Percentiles rank a stretch among this genome's conserved stretches.
Conservation (phyloP, 2,797 vertebrate species). For the Acrossocheilus fasciatus region DNA sequence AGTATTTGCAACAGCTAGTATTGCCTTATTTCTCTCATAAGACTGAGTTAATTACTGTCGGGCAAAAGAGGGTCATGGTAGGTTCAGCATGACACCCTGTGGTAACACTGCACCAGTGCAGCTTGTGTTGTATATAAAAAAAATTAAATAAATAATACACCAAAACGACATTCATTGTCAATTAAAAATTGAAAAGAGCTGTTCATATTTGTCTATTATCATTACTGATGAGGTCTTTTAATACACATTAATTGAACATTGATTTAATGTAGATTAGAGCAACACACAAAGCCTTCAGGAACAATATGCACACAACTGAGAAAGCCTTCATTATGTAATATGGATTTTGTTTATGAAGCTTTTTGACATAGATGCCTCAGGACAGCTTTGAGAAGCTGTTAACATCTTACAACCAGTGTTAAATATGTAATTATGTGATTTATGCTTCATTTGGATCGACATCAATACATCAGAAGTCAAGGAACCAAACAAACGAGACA, state of each 20-base stretch:
- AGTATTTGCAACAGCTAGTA: not conserved
- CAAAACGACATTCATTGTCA: not conserved
- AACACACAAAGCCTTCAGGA: slow-evolving; percentile 20
- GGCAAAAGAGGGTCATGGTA: slow-evolving; percentile 4
- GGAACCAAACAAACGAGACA: slow-evolving; percentile 42
- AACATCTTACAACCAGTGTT: not conserved
- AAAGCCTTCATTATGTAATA: slow-evolving; percentile 43
- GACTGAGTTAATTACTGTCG: not conserved
- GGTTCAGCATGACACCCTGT: slow-evolving; percentile 70
- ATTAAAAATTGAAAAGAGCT: not conserved
- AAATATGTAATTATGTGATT: slow-evolving; percentile 5
- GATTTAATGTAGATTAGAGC: not conserved
- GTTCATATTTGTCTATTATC: not conserved
- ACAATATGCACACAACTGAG: slow-evolving; percentile 14
- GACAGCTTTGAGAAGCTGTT: not conserved
- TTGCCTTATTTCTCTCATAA: not conserved
- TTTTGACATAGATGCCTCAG: not conserved
- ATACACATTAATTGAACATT: slow-evolving; percentile 3
- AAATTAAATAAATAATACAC: not conserved
- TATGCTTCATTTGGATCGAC: not conserved
- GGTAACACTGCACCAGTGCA: slow-evolving; percentile 69
- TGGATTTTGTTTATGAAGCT: not conserved
- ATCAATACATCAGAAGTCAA: not conserved
- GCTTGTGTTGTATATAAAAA: slow-evolving; percentile 6
- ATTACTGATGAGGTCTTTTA: not conserved